phyloP scores from a whole-genome alignment of 2,888 invertebrate genomes.

The Proisotoma minuta region DNA sequence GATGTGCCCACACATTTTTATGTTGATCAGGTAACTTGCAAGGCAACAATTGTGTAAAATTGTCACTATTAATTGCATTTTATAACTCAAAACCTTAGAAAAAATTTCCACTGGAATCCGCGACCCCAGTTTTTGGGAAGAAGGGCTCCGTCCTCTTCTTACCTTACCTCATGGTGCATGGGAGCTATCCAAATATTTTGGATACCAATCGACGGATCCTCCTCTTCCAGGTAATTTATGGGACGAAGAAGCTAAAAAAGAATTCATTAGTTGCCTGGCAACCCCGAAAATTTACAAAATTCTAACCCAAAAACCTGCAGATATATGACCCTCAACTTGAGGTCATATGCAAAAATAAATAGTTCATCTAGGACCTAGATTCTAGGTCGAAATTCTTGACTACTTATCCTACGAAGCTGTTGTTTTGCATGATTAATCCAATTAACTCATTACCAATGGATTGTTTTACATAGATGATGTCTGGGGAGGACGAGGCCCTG shows the following conservation, averaged over 20 bases:
- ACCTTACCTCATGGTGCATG: slow-evolving; percentile 59
- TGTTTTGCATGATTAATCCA: too few species aligned
- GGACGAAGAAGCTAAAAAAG: not conserved
- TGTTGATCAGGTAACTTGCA: slow-evolving; percentile 39
- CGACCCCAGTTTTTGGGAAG: slow-evolving; percentile 55
- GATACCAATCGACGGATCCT: slow-evolving; percentile 56
- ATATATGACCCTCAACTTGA: too few species aligned
- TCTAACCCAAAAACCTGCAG: too few species aligned
- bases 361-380: too few species aligned
- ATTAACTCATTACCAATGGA: not conserved
- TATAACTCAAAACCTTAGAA: slow-evolving; percentile 48
- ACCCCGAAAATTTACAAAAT: too few species aligned
- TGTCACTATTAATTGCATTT: not conserved
- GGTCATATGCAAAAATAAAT: too few species aligned
- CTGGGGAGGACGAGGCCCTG: slow-evolving; percentile 57
- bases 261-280: too few species aligned
- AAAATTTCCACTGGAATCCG: slow-evolving; percentile 55
- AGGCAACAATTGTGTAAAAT: slow-evolving; percentile 12
- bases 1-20: slow-evolving; percentile 50
- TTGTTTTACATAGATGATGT: slow-evolving; percentile 51
- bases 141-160: slow-evolving; percentile 59
- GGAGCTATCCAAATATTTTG: slow-evolving; percentile 57
- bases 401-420: too few species aligned
- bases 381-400: too few species aligned
- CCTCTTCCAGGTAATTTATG: slow-evolving; percentile 50